These are phyloP conservation scores for Tyria jacobaeae DNA, from an alignment of 2,888 invertebrate genomes.

Conservation along the genomic window DNA sequence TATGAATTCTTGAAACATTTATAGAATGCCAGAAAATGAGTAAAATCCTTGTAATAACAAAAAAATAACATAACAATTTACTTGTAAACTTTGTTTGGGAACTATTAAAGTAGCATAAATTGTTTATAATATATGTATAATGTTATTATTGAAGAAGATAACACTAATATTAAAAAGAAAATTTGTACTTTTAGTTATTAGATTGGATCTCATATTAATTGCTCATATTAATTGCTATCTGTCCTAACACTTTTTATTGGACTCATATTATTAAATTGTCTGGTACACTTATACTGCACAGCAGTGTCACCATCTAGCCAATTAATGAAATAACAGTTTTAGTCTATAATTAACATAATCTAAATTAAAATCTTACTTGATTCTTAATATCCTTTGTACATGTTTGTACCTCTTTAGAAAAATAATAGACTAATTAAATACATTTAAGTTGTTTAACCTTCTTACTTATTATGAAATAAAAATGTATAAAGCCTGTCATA, in stretches of 20 bases:
- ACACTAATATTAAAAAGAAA: not conserved
- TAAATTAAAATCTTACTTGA: too few species aligned
- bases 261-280: not conserved
- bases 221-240: too few species aligned
- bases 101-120: not conserved
- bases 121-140: not conserved
- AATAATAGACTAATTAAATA: not conserved
- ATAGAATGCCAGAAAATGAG: not conserved
- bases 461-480: not conserved
- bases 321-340: not conserved
- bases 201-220: not conserved
- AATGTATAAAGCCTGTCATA: constrained; percentile 15
- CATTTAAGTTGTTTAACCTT: too few species aligned
- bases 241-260: not conserved
- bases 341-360: too few species aligned
- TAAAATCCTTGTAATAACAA: not conserved
- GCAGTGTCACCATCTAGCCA: too few species aligned
- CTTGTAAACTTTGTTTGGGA: not conserved
- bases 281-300: not conserved
- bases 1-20: not conserved
- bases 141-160: not conserved
- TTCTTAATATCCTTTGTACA: not conserved
- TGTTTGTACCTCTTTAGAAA: not conserved
- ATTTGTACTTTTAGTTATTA: not conserved
- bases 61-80: too few species aligned